These are phyloP conservation scores for Pammene aurita DNA, from an alignment of 2,888 invertebrate genomes.

Conservation along the genomic window DNA sequence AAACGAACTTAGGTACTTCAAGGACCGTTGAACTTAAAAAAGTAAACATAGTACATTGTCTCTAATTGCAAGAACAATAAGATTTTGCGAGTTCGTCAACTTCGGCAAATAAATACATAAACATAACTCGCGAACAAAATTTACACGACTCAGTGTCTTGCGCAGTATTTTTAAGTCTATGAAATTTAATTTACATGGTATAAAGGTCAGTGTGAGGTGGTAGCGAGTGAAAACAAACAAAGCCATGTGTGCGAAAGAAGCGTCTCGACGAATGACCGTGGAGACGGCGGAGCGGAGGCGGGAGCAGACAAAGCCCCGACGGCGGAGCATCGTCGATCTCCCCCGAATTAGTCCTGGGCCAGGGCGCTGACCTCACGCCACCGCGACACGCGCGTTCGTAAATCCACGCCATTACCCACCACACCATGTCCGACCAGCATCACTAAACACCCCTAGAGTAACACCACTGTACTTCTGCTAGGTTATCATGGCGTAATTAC, in stretches of 20 bases:
- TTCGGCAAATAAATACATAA: conserved; percentile 6
- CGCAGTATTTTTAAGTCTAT: conserved; percentile 46
- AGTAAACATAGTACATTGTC: conserved; percentile 43
- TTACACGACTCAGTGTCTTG: conserved; percentile 30
- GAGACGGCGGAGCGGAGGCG: conserved; percentile 54
- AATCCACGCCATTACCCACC: conserved; percentile 44
- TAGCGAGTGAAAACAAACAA: conserved; percentile 59
- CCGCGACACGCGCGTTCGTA: conserved; percentile 55
- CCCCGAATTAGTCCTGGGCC: conserved; percentile 82
- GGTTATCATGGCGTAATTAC: conserved; percentile 13
- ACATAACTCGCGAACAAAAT: conserved; percentile 5
- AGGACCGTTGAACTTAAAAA: conserved; percentile 56
- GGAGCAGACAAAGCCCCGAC: conserved; percentile 76
- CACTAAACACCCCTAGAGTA: conserved; percentile 21
- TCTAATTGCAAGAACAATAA: conserved; percentile 31
- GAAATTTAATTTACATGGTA: conserved; percentile 54
- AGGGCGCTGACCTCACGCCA: conserved; percentile 75
- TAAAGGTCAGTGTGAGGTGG: conserved; percentile 50
- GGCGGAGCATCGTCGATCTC: conserved; percentile 78
- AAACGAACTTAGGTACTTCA: conserved; percentile 52
- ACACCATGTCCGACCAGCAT: conserved; percentile 34
- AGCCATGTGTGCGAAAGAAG: conserved; percentile 56
- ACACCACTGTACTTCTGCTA: conserved; percentile 8
- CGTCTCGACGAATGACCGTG: conserved; percentile 47
- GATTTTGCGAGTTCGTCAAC: conserved; percentile 27